Conservation (phyloP, 2,888 invertebrate species). For the Xestoiulus laeticollis region DNA sequence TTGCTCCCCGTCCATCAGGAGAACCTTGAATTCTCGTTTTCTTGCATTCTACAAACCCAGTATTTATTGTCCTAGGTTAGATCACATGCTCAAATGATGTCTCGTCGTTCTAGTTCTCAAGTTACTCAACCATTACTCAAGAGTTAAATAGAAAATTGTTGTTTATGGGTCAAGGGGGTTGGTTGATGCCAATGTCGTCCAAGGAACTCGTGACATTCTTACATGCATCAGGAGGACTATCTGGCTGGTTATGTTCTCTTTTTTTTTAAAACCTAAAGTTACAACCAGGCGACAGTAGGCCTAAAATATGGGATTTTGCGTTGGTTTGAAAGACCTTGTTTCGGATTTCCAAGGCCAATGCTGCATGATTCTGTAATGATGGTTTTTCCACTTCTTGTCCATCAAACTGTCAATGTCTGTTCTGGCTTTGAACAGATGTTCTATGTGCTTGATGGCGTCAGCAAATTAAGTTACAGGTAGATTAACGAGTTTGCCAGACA, state of each 20-base stretch:
- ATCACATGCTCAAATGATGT: not conserved
- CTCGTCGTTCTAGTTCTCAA: not conserved
- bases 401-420: not conserved
- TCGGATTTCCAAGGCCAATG: not conserved
- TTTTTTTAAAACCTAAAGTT: no score
- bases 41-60: not conserved
- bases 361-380: not conserved
- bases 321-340: not conserved
- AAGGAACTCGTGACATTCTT: not conserved
- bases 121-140: not conserved
- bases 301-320: not conserved
- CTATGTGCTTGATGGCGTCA: not conserved
- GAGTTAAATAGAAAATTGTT: not conserved
- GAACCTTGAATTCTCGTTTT: not conserved
- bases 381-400: not conserved
- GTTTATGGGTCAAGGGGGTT: not conserved
- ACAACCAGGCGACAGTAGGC: no score
- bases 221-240: not conserved
- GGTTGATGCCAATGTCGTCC: not conserved
- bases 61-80: not conserved
- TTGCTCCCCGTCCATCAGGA: no score
- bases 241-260: not conserved
- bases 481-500: no score
- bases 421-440: not conserved
- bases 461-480: no score